Conservation (phyloP, 2,888 invertebrate species). For the Platerodrilus igneus region DNA sequence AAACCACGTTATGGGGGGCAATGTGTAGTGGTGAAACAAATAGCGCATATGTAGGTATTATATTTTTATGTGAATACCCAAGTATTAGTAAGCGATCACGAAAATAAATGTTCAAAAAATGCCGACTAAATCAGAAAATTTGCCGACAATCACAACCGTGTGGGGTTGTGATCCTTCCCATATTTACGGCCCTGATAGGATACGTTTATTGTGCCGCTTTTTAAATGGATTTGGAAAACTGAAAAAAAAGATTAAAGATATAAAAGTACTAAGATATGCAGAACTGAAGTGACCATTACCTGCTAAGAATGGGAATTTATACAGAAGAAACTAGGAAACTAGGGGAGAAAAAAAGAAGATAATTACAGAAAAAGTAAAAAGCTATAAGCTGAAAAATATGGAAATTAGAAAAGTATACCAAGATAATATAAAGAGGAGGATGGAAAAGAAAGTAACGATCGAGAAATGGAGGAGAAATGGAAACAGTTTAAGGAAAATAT, state of each 20-base stretch:
- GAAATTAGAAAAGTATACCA: constrained; percentile 3
- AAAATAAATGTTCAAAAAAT: too few relatives aligned
- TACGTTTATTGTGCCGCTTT: too few relatives aligned
- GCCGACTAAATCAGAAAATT: too few relatives aligned
- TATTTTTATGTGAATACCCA: too few relatives aligned
- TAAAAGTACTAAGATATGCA: constrained; percentile 9
- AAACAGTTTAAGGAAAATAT: constrained; percentile 10
- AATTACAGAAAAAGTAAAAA: constrained; percentile 12
- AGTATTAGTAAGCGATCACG: too few relatives aligned
- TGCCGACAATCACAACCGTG: too few relatives aligned
- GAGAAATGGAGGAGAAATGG: constrained; percentile 10
- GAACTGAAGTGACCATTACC: constrained; percentile 14
- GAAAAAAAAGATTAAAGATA: constrained; percentile 8
- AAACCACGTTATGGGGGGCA: too few relatives aligned
- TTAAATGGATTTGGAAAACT: constrained; percentile 9
- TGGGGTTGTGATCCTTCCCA: too few relatives aligned
- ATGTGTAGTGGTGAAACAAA: too few relatives aligned
- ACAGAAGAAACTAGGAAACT: constrained; percentile 4
- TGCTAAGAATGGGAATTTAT: constrained; percentile 11
- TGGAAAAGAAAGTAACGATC: constrained; percentile 6
- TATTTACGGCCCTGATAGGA: too few relatives aligned
- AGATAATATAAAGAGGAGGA: constrained; percentile 8
- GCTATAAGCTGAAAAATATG: constrained; percentile 5
- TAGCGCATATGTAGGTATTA: too few relatives aligned
- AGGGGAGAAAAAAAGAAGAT: constrained; percentile 8